A percentile compares a stretch with the other conserved stretches of the same genome.
These are phyloP conservation scores for Lasioglossum vierecki DNA, from an alignment of 2,888 invertebrate genomes.

Conservation along the genomic window DNA sequence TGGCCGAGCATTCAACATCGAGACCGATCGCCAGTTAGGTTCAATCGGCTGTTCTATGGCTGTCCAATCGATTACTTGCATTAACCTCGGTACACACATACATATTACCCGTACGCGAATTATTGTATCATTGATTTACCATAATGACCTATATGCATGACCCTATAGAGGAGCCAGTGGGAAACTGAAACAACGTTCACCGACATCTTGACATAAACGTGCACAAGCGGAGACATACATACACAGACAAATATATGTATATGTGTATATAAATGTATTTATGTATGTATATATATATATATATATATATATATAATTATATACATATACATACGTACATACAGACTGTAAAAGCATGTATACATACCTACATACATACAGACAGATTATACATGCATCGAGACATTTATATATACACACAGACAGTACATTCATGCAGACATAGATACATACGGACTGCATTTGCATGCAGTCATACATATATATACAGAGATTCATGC, in stretches of 20 bases:
- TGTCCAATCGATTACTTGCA: constrained; percentile 69
- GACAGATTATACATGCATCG: neutral
- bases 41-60: constrained; percentile 66
- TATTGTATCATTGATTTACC: constrained; percentile 70
- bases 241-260: neutral
- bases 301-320: no score
- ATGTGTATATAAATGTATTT: neutral
- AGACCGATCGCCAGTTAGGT: constrained; percentile 61
- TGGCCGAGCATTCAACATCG: constrained; percentile 40
- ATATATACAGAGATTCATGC: neutral
- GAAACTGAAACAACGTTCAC: constrained; percentile 50
- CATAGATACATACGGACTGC: neutral
- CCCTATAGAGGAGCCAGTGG: constrained; percentile 59
- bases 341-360: neutral
- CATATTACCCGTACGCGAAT: constrained; percentile 66
- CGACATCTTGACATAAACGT: constrained; percentile 31
- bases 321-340: neutral
- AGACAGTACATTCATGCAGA: neutral
- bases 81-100: constrained; percentile 62
- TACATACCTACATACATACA: neutral
- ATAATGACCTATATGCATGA: constrained; percentile 69
- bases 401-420: neutral
- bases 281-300: neutral
- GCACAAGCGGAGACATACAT: neutral
- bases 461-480: neutral